phyloP scores from a whole-genome alignment of 2,888 invertebrate species.

The Tillus elongatus region DNA sequence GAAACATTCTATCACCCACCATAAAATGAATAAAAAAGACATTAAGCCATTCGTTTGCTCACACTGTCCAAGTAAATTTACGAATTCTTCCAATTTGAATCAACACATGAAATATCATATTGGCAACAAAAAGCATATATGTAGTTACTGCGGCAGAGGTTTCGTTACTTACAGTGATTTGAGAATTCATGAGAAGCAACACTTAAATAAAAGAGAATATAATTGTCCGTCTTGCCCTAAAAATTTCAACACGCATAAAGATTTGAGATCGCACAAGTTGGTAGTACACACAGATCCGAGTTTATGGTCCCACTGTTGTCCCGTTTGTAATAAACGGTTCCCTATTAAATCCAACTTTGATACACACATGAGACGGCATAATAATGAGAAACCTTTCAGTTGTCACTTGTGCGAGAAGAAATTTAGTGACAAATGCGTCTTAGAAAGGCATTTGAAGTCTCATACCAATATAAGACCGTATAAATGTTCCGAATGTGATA shows the following conservation, averaged over 20 bases:
- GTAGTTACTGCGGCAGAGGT: slow-evolving; percentile 38
- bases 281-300: slow-evolving; percentile 22
- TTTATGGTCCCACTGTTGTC: slow-evolving; percentile 20
- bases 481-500: slow-evolving; percentile 43
- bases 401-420: slow-evolving; percentile 23
- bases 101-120: slow-evolving; percentile 31
- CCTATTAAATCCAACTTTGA: slow-evolving; percentile 21
- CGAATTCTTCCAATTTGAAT: slow-evolving; percentile 27
- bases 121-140: slow-evolving; percentile 27
- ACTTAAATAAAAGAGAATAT: slow-evolving; percentile 29
- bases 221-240: slow-evolving; percentile 28
- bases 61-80: slow-evolving; percentile 26
- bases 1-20: slow-evolving; percentile 24
- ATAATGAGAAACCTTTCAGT: slow-evolving; percentile 20
- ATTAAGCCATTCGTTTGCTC: slow-evolving; percentile 28
- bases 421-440: slow-evolving; percentile 19
- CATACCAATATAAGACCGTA: slow-evolving; percentile 22
- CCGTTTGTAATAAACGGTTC: slow-evolving; percentile 20
- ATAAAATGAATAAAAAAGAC: slow-evolving; percentile 24
- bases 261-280: slow-evolving; percentile 25
- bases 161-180: slow-evolving; percentile 30
- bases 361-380: slow-evolving; percentile 21
- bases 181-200: slow-evolving; percentile 30
- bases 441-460: slow-evolving; percentile 20
- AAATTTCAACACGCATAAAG: slow-evolving; percentile 30